A percentile compares a stretch with the other conserved stretches of the same genome.
Conservation (phyloP, 2,888 invertebrate species). For the Tenthredo notha region DNA sequence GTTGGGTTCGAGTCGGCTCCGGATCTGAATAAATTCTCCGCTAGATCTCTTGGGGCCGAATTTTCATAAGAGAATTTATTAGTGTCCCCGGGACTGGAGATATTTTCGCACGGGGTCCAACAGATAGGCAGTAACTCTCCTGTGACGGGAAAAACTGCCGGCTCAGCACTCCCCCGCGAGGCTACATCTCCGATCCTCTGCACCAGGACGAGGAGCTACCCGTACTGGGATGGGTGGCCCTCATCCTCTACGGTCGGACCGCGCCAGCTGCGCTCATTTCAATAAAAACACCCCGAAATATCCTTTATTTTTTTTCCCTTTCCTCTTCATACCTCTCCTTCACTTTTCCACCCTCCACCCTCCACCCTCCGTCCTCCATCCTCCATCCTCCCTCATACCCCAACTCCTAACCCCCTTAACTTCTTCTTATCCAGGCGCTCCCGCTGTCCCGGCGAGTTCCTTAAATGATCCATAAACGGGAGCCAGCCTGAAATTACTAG, state of each 20-base stretch:
- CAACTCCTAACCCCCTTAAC: conserved; percentile 33
- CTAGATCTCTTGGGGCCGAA: conserved; percentile 57
- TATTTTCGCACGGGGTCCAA: conserved; percentile 64
- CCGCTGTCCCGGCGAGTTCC: conserved; percentile 59
- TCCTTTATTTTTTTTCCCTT: conserved; percentile 56
- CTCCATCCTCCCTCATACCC: background rate
- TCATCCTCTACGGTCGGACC: conserved; percentile 53
- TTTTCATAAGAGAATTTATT: conserved; percentile 73
- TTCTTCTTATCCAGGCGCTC: conserved; percentile 56
- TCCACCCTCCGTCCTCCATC: background rate
- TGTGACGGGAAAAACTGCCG: conserved; percentile 64
- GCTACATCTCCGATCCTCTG: conserved; percentile 21
- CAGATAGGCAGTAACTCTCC: conserved; percentile 59
- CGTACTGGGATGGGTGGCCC: background rate
- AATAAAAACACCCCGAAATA: conserved; percentile 66
- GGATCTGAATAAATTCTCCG: conserved; percentile 43
- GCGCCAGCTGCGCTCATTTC: conserved; percentile 70
- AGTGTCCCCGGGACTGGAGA: conserved; percentile 55
- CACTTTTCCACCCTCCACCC: background rate
- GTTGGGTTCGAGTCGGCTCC: background rate
- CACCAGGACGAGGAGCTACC: conserved; percentile 12
- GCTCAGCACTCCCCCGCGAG: conserved; percentile 64
- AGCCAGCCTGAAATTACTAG: conserved; percentile 61
- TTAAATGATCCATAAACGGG: conserved; percentile 65
- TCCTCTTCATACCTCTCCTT: background rate